Conservation (phyloP, 2,797 vertebrate species). For the Gymnocypris eckloni region DNA sequence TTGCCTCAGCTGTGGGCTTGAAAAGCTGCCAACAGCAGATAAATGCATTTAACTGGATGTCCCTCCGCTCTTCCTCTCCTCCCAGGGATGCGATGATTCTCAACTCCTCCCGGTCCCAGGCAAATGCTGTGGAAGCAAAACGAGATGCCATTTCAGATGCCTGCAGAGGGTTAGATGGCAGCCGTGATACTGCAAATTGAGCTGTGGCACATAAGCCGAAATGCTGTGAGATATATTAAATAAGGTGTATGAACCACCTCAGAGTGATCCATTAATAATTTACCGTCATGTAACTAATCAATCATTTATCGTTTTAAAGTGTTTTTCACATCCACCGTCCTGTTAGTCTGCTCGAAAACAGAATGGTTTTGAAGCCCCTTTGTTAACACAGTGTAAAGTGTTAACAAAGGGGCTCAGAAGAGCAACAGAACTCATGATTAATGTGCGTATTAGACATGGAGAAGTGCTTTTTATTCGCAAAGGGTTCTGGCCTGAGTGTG, state of each 20-base stretch:
- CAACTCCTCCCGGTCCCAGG: slow-evolving; percentile 1
- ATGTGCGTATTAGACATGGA: slow-evolving; percentile 34
- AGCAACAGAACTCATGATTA: slow-evolving; percentile 40
- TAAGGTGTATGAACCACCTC: slow-evolving; percentile 12
- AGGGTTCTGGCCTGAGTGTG: slow-evolving; percentile 46
- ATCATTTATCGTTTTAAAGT: slow-evolving; percentile 38
- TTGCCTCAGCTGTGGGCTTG: slow-evolving; percentile 42
- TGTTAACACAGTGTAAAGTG: slow-evolving; percentile 3
- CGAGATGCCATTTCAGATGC: slow-evolving; percentile 41
- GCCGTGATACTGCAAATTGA: slow-evolving; percentile 38
- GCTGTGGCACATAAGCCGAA: slow-evolving; percentile 1
- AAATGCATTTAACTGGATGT: slow-evolving; percentile 43
- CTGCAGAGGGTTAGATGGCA: slow-evolving; percentile 30
- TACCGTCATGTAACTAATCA: slow-evolving; percentile 24
- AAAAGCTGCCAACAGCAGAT: slow-evolving; percentile 53
- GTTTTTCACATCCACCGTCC: background rate
- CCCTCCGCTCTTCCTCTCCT: slow-evolving; percentile 19
- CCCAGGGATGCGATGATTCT: slow-evolving; percentile 36
- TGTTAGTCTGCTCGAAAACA: slow-evolving; percentile 17
- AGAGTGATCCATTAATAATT: slow-evolving; percentile 28
- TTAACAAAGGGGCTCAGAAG: slow-evolving; percentile 32
- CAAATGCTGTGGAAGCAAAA: background rate
- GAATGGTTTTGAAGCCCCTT: slow-evolving; percentile 17
- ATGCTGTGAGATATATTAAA: slow-evolving; percentile 1
- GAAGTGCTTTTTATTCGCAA: slow-evolving; percentile 48